phyloP scores from a whole-genome alignment of 2,113 vertebrate genomes.

The Xiphophorus couchianus region DNA sequence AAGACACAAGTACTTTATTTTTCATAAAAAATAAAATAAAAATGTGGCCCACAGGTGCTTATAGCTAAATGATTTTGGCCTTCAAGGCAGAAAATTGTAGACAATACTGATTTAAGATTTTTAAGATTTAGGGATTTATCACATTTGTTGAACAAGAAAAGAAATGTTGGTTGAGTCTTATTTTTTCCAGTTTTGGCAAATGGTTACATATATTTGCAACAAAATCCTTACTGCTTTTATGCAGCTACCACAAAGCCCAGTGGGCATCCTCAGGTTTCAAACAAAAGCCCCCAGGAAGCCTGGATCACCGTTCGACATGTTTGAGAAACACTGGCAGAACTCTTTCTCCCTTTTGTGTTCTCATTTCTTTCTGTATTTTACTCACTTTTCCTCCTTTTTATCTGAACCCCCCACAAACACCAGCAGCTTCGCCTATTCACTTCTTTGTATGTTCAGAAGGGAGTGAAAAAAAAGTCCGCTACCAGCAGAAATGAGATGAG shows the following conservation, averaged over 20 bases:
- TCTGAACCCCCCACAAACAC: conserved; percentile 10
- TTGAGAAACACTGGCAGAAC: conserved; percentile 68
- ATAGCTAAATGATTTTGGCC: no score
- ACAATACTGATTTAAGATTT: neutral
- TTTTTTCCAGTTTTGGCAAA: conserved; percentile 1
- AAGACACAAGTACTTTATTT: no score
- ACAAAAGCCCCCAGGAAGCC: conserved; percentile 69
- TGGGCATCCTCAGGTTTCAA: conserved; percentile 71
- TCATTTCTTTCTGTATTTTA: conserved; percentile 45
- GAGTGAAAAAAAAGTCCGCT: conserved; percentile 5
- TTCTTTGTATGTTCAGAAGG: conserved; percentile 29
- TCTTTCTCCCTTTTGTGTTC: conserved; percentile 52
- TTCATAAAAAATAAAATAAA: no score
- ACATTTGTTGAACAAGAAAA: neutral
- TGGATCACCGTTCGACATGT: conserved; percentile 69
- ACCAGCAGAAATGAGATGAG: conserved; percentile 37
- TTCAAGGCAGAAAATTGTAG: no score
- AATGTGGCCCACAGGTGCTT: no score
- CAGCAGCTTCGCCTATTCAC: conserved; percentile 29
- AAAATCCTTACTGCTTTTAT: conserved; percentile 77
- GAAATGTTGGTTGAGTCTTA: neutral
- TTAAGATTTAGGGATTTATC: neutral
- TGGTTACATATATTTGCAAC: conserved; percentile 78
- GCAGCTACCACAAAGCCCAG: conserved; percentile 81
- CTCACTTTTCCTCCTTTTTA: conserved; percentile 30